Conservation (phyloP, 1,140 invertebrate genomes). For the Halictus rubicundus region DNA sequence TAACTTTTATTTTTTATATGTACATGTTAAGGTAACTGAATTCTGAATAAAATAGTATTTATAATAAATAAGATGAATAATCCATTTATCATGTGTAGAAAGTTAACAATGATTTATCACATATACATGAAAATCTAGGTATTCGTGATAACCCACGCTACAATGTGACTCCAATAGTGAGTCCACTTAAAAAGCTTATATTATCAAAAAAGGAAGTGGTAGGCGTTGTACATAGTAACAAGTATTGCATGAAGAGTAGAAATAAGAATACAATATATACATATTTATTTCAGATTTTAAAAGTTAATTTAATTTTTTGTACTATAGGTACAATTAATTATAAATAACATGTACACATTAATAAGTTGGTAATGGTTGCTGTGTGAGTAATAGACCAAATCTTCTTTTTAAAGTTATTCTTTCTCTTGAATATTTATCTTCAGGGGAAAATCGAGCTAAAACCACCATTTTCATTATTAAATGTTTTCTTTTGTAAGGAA, state of each 20-base stretch:
- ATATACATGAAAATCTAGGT: not conserved
- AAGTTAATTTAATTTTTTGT: not conserved
- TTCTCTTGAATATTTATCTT: slow-evolving; percentile 96
- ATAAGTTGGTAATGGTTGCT: slow-evolving; percentile 88
- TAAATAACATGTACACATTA: slow-evolving; percentile 69
- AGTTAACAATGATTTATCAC: not conserved
- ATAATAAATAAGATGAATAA: slow-evolving; percentile 36
- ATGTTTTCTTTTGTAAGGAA: not conserved
- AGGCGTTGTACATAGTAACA: not conserved
- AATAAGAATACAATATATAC: not conserved
- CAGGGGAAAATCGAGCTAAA: slow-evolving; percentile 95
- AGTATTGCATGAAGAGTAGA: not conserved
- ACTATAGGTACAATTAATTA: not conserved
- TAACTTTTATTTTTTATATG: slow-evolving; percentile 60
- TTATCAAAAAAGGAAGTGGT: slow-evolving; percentile 44
- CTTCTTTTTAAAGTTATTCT: slow-evolving; percentile 94
- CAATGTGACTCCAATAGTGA: not conserved
- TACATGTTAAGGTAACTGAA: slow-evolving; percentile 36
- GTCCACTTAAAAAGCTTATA: not conserved
- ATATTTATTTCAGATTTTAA: not conserved
- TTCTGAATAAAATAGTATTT: slow-evolving; percentile 47
- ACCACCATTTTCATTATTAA: slow-evolving; percentile 69
- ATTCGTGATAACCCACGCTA: too few relatives aligned
- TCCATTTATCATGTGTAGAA: not conserved
- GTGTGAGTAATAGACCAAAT: slow-evolving; percentile 93